A percentile compares a stretch with the other conserved stretches of the same genome.
Conservation (phyloP, 2,797 vertebrate species). For the Rhadinocentrus ornatus region DNA sequence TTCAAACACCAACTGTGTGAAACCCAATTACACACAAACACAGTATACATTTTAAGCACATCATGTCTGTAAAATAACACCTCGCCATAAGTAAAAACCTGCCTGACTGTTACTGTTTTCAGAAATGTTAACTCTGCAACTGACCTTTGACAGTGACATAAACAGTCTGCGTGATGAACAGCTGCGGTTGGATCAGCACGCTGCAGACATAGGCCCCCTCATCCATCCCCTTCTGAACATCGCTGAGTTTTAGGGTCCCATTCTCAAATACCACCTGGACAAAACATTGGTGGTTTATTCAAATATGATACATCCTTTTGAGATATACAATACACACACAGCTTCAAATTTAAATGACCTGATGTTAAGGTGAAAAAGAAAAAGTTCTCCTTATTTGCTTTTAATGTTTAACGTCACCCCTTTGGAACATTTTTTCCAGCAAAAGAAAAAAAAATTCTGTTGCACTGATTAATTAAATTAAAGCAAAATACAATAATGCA, state of each 20-base stretch:
- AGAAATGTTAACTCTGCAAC: slow-evolving; percentile 12
- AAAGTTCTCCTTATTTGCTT: neutral
- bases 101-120: neutral
- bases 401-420: neutral
- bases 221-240: slow-evolving; percentile 98
- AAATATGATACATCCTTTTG: neutral
- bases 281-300: slow-evolving; percentile 14
- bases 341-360: neutral
- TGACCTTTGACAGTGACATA: slow-evolving; percentile 96
- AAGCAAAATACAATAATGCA: neutral
- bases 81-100: neutral
- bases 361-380: neutral
- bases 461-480: slow-evolving; percentile 1
- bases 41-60: neutral
- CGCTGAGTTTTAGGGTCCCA: slow-evolving; percentile 94
- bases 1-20: neutral
- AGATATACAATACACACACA: neutral
- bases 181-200: slow-evolving; percentile 96
- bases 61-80: neutral
- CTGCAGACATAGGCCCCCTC: slow-evolving; percentile 98
- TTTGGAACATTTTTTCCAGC: neutral
- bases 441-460: neutral
- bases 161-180: slow-evolving; percentile 96
- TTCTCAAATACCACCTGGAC: slow-evolving; percentile 95
- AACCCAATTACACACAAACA: neutral